phyloP scores from a whole-genome alignment of 2,888 invertebrate species.

The Hypomecis punctinalis region DNA sequence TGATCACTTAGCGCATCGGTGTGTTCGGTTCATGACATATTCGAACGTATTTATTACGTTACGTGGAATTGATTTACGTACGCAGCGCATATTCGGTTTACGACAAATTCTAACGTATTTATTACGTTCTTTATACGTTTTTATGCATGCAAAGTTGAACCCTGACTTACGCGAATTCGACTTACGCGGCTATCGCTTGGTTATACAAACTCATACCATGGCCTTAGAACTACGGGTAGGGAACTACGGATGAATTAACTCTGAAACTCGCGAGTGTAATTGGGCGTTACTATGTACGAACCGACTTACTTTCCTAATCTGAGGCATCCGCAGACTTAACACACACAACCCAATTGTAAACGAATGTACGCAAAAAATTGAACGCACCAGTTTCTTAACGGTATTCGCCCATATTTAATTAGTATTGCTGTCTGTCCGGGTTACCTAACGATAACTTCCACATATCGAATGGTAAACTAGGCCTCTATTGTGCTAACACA shows the following conservation, averaged over 20 bases:
- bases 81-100: too few species aligned
- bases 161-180: too few species aligned
- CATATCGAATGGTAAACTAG: slow-evolving; percentile 25
- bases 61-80: too few species aligned
- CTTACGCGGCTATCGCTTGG: too few species aligned
- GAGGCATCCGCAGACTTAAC: slow-evolving; percentile 14
- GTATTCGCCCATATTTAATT: slow-evolving; percentile 23
- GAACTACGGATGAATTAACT: not conserved
- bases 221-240: not conserved
- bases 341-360: slow-evolving; percentile 18
- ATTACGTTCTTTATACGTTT: too few species aligned
- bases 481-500: slow-evolving; percentile 11
- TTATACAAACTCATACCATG: too few species aligned
- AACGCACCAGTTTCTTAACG: slow-evolving; percentile 29
- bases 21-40: too few species aligned
- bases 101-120: too few species aligned
- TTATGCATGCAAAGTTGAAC: too few species aligned
- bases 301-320: slow-evolving; percentile 11
- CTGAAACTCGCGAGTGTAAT: not conserved
- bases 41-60: too few species aligned
- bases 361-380: slow-evolving; percentile 18
- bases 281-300: not conserved
- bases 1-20: too few species aligned
- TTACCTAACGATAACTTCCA: slow-evolving; percentile 24
- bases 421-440: slow-evolving; percentile 28